Evolutionary conservation across 1,140 invertebrate species (phyloP), one percentile per base, ranked within the genome.

Genomic region (Lasioglossum albipes): DNA sequence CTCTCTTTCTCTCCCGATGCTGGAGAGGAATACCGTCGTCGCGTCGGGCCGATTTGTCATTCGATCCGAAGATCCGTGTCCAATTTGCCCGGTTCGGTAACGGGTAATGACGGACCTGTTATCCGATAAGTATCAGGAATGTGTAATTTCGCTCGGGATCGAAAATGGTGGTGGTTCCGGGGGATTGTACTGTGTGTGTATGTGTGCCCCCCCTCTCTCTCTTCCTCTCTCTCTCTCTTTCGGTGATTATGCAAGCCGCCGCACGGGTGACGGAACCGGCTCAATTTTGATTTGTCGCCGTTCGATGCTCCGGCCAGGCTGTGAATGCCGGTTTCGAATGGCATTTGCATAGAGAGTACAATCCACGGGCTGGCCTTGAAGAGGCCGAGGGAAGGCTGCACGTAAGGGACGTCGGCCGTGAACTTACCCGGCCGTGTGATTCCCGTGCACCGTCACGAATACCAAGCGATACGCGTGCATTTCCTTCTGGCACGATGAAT

Each of bases 321-420:
- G 66, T 66, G 64, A 70, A 59, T 54, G 54, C 62, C 73, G 84
- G 36, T 77, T 36, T 59, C 84, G 54, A 75, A 6, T 49, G 31
- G 54, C 67, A 87, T 87, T 87, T 87, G 77, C 81, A 87, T 86
- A 86, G 84, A 85, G 84, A 87, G 79, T 73, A 84, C 71, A 76
- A 71, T 83, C 42, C 68, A 74, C 68, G 72, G 16, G n/a, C 36
- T 91, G 90, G 86, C 91, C 90, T 91, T 91, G 91, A 87, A 83
- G 86, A 89, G 80, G 77, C 78, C 75, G 83, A 81, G 52, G 57
- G 82, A 90, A 83, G 86, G 71, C 75, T 87, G 83, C 71, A 72
- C 66, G 73, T 82, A 81, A 84, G 82, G 85, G 87, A 84, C 86
- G 45, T 49, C 10, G 91, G 88, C 89, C 91, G 85, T 93, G 91